Evolutionary conservation across 2,113 vertebrate genomes (phyloP), one percentile per base, ranked within the genome.

Genomic region (Eulemur rufifrons): DNA sequence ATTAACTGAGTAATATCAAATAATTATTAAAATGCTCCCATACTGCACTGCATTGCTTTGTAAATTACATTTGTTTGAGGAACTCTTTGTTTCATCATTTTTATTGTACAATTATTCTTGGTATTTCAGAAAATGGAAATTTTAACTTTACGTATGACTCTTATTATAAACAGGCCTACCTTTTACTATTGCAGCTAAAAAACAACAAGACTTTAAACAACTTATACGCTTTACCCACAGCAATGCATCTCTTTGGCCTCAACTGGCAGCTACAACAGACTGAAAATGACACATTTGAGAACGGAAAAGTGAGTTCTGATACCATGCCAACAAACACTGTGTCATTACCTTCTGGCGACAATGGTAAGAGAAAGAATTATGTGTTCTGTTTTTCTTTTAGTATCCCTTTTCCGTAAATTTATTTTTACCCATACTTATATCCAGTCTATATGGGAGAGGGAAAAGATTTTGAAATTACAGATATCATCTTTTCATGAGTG

Each of bases 221-320:
- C 80, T 29, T 98, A n/a, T 98, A 47, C 98, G 97, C 96, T 98
- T 98, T 97, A 96, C 95, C 96, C 98, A 50, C 95, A 99, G 99
- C 99, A 97, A 99, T 99, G 99, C 99, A 99, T 98, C 99, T 99
- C 37, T 99, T 99, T 98, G 99, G 99, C 98, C 99, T 99, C 98
- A 99, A 99, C 97, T 99, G 99, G 99, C 99, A 99, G 98, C 98
- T 99, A 87, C 99, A 99, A 97, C 99, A 99, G 98, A 99, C 99
- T 96, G 99, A 99, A 98, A 99, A 99, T 97, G 99, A 99, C 98
- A 99, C 99, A 18, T 99, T 99, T 98, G 99, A 99, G 98, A 99
- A 99, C 45, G 99, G 99, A 96, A 99, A 99, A 98, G 99, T 99
- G 98, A 99, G 99, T 98, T 98, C 99, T 20, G 99, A 99, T 89